Percentiles rank a stretch among this genome's conserved stretches.
Evolutionary conservation across 1,140 invertebrate genomes (phyloP).

Genomic region (Hydropsyche tenuis): DNA sequence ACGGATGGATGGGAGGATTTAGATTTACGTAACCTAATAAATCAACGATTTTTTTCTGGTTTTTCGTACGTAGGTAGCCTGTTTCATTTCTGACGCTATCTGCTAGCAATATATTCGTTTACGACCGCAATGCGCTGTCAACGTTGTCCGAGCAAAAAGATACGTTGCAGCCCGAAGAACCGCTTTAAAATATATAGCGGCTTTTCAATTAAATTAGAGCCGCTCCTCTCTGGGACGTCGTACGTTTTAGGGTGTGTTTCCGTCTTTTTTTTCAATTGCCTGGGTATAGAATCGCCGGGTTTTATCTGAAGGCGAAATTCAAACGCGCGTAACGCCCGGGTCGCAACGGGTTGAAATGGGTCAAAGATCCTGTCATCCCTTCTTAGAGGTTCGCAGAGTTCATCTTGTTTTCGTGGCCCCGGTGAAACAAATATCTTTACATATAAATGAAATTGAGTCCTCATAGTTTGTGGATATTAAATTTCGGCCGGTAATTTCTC

Average conservation of each 20-base stretch:
- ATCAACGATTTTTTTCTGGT: not conserved
- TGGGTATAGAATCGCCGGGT: too few species aligned
- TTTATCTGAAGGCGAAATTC: not conserved
- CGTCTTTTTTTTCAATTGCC: too few species aligned
- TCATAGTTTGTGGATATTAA: slow-evolving; percentile 25
- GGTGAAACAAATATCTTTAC: slow-evolving; percentile 25
- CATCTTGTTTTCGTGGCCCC: slow-evolving; percentile 22
- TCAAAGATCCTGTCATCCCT: slow-evolving; percentile 28
- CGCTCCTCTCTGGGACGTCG: too few species aligned
- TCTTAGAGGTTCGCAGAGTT: slow-evolving; percentile 21
- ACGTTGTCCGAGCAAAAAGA: not conserved
- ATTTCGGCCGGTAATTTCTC: slow-evolving; percentile 19
- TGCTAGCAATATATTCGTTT: slow-evolving; percentile 10
- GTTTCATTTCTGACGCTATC: slow-evolving; percentile 19
- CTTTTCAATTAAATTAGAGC: not conserved
- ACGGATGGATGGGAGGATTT: not conserved
- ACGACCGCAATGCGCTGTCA: not conserved
- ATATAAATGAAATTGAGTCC: slow-evolving; percentile 27
- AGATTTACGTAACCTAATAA: not conserved
- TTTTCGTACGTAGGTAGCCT: not conserved
- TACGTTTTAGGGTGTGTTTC: not conserved
- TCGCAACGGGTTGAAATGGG: slow-evolving; percentile 17
- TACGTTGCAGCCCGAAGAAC: not conserved
- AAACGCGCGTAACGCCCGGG: slow-evolving; percentile 11
- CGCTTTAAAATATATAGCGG: not conserved